Conservation (phyloP, 2,888 invertebrate genomes). For the Orchestes rusci region DNA sequence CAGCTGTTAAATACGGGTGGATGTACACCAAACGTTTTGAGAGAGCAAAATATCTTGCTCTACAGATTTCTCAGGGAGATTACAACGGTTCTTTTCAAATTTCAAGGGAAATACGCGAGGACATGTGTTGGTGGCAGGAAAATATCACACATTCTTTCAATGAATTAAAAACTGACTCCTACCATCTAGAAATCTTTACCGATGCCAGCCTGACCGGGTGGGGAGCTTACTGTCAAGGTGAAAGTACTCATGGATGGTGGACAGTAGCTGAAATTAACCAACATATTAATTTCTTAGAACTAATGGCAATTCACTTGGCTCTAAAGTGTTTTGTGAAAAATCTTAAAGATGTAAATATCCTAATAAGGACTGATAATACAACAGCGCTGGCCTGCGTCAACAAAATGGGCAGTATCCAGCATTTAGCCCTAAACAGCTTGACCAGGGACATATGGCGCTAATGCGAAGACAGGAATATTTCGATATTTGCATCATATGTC, state of each 20-base stretch:
- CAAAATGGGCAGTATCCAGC: conserved; percentile 9
- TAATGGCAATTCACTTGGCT: not conserved
- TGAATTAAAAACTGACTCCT: not conserved
- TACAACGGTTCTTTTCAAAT: conserved; percentile 1
- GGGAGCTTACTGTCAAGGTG: conserved; percentile 1
- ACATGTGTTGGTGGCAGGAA: conserved; percentile 3
- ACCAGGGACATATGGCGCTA: not conserved
- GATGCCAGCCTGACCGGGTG: conserved; percentile 1
- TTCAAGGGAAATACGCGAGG: not conserved
- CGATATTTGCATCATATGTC: conserved; percentile 11
- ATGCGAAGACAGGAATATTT: conserved; percentile 6
- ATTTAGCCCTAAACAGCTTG: not conserved
- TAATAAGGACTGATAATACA: conserved; percentile 2
- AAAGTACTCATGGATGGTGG: not conserved
- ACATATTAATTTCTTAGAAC: conserved; percentile 2
- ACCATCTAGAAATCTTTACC: not conserved
- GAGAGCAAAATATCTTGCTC: not conserved
- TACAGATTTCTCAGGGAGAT: not conserved
- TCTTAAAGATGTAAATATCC: not conserved
- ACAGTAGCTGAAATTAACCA: not conserved
- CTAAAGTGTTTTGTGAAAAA: conserved; percentile 2
- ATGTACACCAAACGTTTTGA: conserved; percentile 2
- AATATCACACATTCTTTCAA: not conserved
- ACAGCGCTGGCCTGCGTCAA: conserved; percentile 16
- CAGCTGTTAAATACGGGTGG: conserved; percentile 1